Base-by-base conservation (phyloP, 2,113 vertebrate species). In the Gasterosteus nipponicus region DNA sequence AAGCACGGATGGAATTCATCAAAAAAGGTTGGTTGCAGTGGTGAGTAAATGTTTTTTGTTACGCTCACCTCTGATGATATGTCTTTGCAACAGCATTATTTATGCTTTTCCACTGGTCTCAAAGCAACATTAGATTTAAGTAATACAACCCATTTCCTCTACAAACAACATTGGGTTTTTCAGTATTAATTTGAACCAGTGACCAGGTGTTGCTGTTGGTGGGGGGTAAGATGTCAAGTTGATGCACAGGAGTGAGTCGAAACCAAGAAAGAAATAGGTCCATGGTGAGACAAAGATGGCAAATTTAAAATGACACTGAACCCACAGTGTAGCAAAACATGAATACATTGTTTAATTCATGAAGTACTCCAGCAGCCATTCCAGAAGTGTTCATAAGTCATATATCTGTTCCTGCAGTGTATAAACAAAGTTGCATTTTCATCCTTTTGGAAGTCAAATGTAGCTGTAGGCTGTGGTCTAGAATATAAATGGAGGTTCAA, bases 181-280 rank as follows among this genome's bases (percentile, higher is more conserved):
- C 41, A 69, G 83, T 82, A 89, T 89, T 73, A 82, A 68, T 72
- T 72, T 82, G 76, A 83, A 71, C 80, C 53, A 18, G 16, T 4
- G 70, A 71, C 70, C 83, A 79, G 83, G 83, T 87, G 88, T 81
- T 74, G 61, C 31, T 26, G 22, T 26, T 26, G 22, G 22, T 26
- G 31, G 18, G 59, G 56, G 86, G 83, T 87, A 88, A 88, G 47
- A 78, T 85, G 87, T 88, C 87, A 76, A 58, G 38, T 0, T 2
- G 12, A 33, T 0, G 62, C 14, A 35, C n/a, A 12, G 78, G 77
- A 59, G 19, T 39, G 62, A 75, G 42, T 68, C 59, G 31, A 67
- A 87, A 74, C 64, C 69, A 2, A 77, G 62, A 76, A 73, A 79
- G 71, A 91, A 91, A 86, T 89, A 78, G 90, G 85, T 87, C 86